Percentiles rank a stretch among this genome's conserved stretches.
Conservation (phyloP, 2,113 vertebrate genomes). For the Eolophus roseicapilla region DNA sequence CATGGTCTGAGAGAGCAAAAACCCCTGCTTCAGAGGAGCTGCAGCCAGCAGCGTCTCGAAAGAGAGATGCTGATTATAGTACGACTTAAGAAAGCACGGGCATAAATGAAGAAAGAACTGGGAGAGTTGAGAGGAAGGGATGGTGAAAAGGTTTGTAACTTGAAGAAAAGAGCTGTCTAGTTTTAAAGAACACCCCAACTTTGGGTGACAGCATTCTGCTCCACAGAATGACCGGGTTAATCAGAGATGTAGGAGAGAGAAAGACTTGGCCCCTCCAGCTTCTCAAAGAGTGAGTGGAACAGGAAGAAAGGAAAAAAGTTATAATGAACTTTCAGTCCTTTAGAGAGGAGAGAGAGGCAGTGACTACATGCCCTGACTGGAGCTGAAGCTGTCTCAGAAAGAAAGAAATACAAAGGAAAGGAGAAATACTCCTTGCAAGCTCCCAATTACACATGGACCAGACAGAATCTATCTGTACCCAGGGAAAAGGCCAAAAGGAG, state of each 20-base stretch:
- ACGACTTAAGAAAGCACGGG: conserved; percentile 2
- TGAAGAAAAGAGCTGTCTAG: background rate
- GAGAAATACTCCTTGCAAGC: background rate
- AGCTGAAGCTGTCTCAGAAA: background rate
- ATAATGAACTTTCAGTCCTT: background rate
- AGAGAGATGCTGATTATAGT: conserved; percentile 14
- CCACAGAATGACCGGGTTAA: background rate
- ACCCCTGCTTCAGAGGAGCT: conserved; percentile 2
- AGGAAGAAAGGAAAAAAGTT: background rate
- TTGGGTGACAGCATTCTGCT: background rate
- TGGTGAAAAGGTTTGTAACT: background rate
- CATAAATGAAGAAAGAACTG: background rate
- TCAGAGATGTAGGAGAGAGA: background rate
- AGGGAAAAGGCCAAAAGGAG: background rate
- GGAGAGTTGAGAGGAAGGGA: background rate
- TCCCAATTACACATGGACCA: background rate
- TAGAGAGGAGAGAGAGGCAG: background rate
- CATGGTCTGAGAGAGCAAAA: conserved; percentile 40
- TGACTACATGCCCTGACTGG: background rate
- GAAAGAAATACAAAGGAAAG: background rate
- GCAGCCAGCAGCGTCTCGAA: conserved; percentile 30
- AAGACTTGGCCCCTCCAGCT: background rate
- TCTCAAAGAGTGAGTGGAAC: background rate
- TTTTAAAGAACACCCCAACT: background rate
- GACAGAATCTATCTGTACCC: background rate